These are phyloP conservation scores for Tinea trinotella DNA, from an alignment of 2,888 invertebrate species.

Conservation along the genomic window DNA sequence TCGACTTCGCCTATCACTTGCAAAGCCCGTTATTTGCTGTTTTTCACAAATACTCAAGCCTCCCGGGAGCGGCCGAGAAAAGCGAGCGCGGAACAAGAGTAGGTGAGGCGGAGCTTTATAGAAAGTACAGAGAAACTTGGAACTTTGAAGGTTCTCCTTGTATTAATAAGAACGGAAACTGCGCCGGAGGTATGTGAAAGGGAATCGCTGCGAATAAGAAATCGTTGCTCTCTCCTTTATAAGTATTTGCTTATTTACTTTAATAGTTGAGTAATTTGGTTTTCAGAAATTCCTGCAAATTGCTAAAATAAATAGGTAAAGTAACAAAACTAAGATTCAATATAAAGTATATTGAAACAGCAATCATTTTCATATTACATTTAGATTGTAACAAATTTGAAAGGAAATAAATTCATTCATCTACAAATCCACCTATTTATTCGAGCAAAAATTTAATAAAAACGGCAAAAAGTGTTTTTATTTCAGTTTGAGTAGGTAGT, in stretches of 20 bases:
- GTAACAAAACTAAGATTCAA: no score
- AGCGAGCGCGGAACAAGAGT: constrained; percentile 26
- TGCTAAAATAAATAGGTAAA: no score
- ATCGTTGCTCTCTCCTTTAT: not conserved
- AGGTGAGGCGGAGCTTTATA: constrained; percentile 28
- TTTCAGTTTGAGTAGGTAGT: constrained; percentile 4
- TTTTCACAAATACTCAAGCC: constrained; percentile 48
- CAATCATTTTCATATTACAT: not conserved
- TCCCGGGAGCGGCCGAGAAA: constrained; percentile 30
- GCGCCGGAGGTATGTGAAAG: constrained; percentile 27
- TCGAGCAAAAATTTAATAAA: not conserved
- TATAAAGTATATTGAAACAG: no score
- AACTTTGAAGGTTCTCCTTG: constrained; percentile 49
- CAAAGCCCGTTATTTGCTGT: constrained; percentile 50
- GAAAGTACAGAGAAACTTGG: constrained; percentile 43
- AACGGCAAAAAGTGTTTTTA: not conserved
- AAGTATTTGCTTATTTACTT: constrained; percentile 23
- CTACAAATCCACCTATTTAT: not conserved
- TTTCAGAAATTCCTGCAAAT: no score
- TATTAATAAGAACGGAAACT: constrained; percentile 53
- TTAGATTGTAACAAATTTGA: no score
- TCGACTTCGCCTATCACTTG: constrained; percentile 48
- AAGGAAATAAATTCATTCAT: not conserved
- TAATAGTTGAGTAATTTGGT: constrained; percentile 2
- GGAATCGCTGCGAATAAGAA: constrained; percentile 41